Base-by-base conservation (phyloP, 1,140 invertebrate genomes). In the Pentalonia nigronervosa region DNA sequence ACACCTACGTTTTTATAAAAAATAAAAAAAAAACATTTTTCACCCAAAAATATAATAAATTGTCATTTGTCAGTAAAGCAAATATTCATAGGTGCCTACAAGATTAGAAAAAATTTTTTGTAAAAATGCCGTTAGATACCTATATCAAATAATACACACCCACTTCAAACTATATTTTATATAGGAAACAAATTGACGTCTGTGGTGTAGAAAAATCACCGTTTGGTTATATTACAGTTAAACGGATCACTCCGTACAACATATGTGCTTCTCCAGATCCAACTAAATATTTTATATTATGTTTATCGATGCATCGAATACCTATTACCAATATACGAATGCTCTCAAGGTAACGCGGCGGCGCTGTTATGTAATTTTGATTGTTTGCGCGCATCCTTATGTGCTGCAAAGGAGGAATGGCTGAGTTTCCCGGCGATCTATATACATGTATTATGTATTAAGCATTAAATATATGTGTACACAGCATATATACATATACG, bases 351-450 rank as follows among this genome's bases (percentile, higher is more conserved):
- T 21, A 21, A 87, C 47, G 84, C 23, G 48, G 50, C 76, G 41
- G 45, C 45, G 25, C 36, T 48, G 7, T 87, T 87, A 48, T 87
- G 86, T 87, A 87, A 87, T 87, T 87, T 87, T 87, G 86, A 87
- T 87, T 87, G 86, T 87, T 50, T 34, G 86, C 86, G 47, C 86
- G 86, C 86, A 87, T 87, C 86, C 86, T 87, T n/a, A 87, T 87
- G 86, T 48, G 84, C 23, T n/a, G 86, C 30, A 50, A 87, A 87
- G 47, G 86, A 87, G 45, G 45, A 87, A 87, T 48, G 86, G 7
- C 30, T 83, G n/a, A 36, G 76, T 83, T 83, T 34, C 76, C 76
- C 76, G 76, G 76, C 76, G 34, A 83, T 83, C 76, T 84, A 84
- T 45, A 41, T 84, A 83, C 14, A 23, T 41, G 7, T 36, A 41